Conservation (phyloP, 2,888 invertebrate genomes). For the Megamerina dolium region DNA sequence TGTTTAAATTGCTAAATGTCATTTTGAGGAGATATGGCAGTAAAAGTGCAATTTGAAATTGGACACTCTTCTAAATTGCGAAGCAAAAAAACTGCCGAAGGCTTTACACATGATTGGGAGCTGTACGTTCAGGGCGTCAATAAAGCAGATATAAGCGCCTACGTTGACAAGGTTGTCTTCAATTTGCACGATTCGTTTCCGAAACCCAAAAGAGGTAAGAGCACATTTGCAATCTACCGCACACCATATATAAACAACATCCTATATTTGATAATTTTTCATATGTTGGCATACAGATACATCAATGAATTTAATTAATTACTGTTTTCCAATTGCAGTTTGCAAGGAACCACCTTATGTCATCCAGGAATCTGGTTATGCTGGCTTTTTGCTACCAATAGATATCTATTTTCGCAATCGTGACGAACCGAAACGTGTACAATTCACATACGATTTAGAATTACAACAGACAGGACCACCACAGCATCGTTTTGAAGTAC, state of each 20-base stretch:
- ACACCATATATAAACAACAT: neutral
- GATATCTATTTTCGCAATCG: slow-evolving; percentile 84
- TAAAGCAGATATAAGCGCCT: slow-evolving; percentile 79
- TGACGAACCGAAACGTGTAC: slow-evolving; percentile 82
- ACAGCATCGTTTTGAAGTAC: slow-evolving; percentile 65
- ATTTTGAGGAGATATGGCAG: slow-evolving; percentile 51
- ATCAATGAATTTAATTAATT: neutral
- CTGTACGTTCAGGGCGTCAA: slow-evolving; percentile 87
- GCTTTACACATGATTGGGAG: slow-evolving; percentile 97
- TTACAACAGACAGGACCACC: slow-evolving; percentile 71
- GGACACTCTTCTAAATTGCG: slow-evolving; percentile 84
- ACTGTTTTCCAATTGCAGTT: slow-evolving; percentile 55
- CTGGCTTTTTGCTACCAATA: slow-evolving; percentile 84
- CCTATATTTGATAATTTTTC: neutral
- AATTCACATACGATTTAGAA: slow-evolving; percentile 78
- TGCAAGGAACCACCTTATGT: slow-evolving; percentile 86
- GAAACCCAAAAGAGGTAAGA: slow-evolving; percentile 80
- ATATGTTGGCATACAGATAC: neutral
- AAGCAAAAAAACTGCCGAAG: slow-evolving; percentile 76
- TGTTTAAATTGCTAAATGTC: neutral
- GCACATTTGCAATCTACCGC: no score
- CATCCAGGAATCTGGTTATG: slow-evolving; percentile 92
- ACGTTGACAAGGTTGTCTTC: slow-evolving; percentile 89
- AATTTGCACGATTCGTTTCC: slow-evolving; percentile 86
- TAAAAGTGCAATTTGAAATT: slow-evolving; percentile 82